Evolutionary conservation across 2,797 vertebrate species (phyloP), one percentile per base, ranked within the genome.

Genomic region (Anniella stebbinsi): DNA sequence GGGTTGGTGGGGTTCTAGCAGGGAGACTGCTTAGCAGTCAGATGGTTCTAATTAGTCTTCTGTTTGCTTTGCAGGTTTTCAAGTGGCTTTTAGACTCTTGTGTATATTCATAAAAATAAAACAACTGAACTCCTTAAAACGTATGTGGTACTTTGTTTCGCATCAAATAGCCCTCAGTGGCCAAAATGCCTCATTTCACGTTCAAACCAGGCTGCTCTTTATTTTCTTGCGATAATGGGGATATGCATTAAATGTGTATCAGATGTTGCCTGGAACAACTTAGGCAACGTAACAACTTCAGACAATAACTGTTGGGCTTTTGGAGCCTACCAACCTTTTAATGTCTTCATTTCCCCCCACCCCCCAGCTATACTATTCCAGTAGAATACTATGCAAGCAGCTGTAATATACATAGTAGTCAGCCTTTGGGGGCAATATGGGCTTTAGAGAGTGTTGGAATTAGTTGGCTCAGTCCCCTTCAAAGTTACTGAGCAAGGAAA

Each of bases 61-160:
- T 94, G 80, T 86, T 93, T 94, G 78, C 67, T 92, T 94, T 92
- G 76, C 96, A 98, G 97, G 92, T 95, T 85, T 38, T 81, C 30
- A 88, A 1, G 45, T 0, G 91, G 36, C 78, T 88, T 3, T 0
- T 60, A 91, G 73, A 18, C 54, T 94, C 73, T 4, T 66, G 4
- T 76, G 45, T 94, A 95, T 86, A 91, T 93, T 94, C 86, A 93
- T 30, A 48, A 76, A 94, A 97, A 97, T 97, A 97, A 97, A 97
- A 90, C 82, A 88, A 83, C 67, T 90, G 77, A 91, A 92, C 76
- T 81, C 30, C 38, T 66, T 30, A 38, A 10, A 8, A 9, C 17
- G 45, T 80, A 6, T 51, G 66, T 94, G 85, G 88, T 57, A 7
- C 23, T 80, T 60, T 51, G 80, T 3, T 81, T 7, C 12, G 36